Evolutionary conservation across 2,113 vertebrate species (phyloP).

Genomic region (Uropsilus gracilis): DNA sequence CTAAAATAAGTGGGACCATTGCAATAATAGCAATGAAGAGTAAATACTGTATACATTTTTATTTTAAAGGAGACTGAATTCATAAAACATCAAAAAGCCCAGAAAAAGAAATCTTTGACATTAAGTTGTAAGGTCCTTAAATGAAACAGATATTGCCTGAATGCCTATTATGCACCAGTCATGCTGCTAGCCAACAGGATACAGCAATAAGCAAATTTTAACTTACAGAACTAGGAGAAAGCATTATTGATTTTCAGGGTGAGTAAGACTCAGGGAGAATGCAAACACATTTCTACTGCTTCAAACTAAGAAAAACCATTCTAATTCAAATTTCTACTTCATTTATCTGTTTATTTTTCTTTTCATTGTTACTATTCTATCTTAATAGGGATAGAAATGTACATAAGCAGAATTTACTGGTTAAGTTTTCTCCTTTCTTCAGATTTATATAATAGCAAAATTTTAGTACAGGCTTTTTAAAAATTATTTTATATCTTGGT

Average conservation of each 20-base stretch:
- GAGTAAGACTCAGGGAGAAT: neutral
- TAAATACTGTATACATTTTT: neutral
- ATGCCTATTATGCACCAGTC: neutral
- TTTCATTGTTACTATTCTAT: neutral
- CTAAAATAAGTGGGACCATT: conserved; percentile 14
- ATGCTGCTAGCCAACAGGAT: neutral
- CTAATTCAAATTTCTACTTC: neutral
- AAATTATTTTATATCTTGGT: neutral
- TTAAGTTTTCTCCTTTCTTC: neutral
- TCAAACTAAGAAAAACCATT: neutral
- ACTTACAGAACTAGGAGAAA: neutral
- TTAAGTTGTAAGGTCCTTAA: neutral
- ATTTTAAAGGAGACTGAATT: conserved; percentile 24
- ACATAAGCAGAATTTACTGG: neutral
- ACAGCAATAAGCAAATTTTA: neutral
- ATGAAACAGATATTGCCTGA: neutral
- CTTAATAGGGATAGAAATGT: neutral
- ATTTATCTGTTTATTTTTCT: neutral
- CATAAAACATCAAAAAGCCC: neutral
- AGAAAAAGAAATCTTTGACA: conserved; percentile 15
- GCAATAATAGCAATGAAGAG: neutral
- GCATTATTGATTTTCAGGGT: neutral
- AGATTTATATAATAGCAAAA: conserved; percentile 20
- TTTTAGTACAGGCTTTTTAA: neutral
- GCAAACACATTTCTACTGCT: neutral